These are phyloP conservation scores for Phaenicophaeus curvirostris DNA, from an alignment of 2,797 vertebrate genomes.

Conservation along the genomic window DNA sequence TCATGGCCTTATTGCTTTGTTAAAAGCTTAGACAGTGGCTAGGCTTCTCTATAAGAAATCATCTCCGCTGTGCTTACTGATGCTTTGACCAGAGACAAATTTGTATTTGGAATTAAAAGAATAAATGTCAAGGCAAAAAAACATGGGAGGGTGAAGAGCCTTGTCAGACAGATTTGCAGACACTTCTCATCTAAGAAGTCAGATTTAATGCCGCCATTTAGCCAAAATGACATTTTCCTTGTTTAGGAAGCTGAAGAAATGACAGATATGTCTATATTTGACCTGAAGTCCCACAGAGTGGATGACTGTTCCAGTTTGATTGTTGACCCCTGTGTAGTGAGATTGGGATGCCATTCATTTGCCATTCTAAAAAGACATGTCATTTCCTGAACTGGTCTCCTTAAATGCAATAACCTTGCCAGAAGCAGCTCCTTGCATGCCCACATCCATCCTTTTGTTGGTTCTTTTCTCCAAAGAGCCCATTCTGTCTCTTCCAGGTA, in stretches of 20 bases:
- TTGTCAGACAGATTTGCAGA: slow-evolving; percentile 40
- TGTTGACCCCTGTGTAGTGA: background rate
- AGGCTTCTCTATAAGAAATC: background rate
- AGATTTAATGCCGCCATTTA: slow-evolving; percentile 15
- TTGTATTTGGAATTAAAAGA: slow-evolving; percentile 42
- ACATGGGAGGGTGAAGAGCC: background rate
- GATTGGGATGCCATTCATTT: background rate
- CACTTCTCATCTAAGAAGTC: background rate
- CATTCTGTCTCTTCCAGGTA: background rate
- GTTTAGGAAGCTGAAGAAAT: background rate
- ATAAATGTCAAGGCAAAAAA: slow-evolving; percentile 1
- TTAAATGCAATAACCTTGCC: background rate
- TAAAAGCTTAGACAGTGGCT: background rate
- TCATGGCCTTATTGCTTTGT: background rate
- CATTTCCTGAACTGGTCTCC: background rate
- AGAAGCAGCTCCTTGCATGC: background rate
- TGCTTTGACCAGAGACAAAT: background rate
- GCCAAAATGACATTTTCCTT: background rate
- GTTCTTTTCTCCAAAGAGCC: background rate
- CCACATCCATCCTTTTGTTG: background rate
- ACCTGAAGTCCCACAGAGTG: background rate
- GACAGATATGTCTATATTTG: background rate
- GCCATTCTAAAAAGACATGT: background rate
- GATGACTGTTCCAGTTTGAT: background rate
- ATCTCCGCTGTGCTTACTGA: background rate